phyloP scores from a whole-genome alignment of 1,140 invertebrate species.

The Aphelenchoides besseyi region DNA sequence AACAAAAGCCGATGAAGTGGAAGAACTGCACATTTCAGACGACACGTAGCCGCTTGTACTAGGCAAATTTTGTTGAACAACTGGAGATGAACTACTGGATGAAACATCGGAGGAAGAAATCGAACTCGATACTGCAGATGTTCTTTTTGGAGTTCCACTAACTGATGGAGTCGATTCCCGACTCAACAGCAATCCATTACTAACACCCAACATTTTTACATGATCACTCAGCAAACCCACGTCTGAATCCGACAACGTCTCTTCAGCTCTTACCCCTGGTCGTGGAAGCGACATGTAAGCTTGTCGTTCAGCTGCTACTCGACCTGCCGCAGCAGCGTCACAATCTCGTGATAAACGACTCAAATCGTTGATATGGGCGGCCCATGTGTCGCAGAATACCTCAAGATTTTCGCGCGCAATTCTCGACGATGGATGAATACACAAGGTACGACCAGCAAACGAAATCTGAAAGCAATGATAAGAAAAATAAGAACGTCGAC shows the following conservation, averaged over 20 bases:
- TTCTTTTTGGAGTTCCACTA: background rate
- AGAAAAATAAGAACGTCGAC: background rate
- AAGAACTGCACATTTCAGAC: background rate
- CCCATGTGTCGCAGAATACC: slow-evolving; percentile 94
- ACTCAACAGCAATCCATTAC: slow-evolving; percentile 3
- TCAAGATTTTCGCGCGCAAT: slow-evolving; percentile 95
- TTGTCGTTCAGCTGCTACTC: slow-evolving; percentile 75
- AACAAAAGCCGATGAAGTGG: background rate
- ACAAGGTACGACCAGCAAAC: slow-evolving; percentile 84
- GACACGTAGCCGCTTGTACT: background rate
- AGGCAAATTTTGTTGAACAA: too few relatives aligned
- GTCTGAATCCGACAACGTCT: slow-evolving; percentile 1
- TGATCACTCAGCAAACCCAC: background rate
- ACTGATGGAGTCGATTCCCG: background rate
- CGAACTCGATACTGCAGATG: background rate
- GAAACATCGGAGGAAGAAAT: background rate
- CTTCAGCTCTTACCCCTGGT: slow-evolving; percentile 75
- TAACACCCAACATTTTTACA: background rate
- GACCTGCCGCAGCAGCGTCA: slow-evolving; percentile 76
- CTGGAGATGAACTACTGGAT: too few relatives aligned
- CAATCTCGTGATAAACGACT: slow-evolving; percentile 73
- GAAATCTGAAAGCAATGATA: slow-evolving; percentile 74
- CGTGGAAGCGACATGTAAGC: slow-evolving; percentile 89
- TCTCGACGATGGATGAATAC: slow-evolving; percentile 83
- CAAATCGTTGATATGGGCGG: slow-evolving; percentile 68